Evolutionary conservation across 64 coral and sea anemone genomes (phyloP), one percentile per base, ranked within the genome.

Genomic region (Cladopsammia gracilis): DNA sequence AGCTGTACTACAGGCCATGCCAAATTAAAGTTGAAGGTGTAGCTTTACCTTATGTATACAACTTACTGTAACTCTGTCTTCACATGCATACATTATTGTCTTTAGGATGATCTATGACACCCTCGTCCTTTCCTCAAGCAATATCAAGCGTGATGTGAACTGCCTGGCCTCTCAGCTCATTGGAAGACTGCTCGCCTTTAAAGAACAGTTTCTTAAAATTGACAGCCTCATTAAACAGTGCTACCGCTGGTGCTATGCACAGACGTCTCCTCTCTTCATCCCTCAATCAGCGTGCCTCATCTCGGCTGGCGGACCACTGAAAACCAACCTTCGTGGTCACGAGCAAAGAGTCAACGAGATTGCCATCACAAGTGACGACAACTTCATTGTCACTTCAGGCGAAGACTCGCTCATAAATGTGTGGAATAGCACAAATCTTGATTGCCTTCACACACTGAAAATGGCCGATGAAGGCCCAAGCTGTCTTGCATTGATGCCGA

Each of bases 241-340:
- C 22, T 93, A 91, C n/a, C 81, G 82, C 42, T 97, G 95, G 92
- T 90, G 91, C 18, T 78, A 94, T 83, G 92, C 73, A 20, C 72
- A 83, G 54, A 15, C 26, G 8, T 71, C 75, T 49, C 92, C 95
- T 44, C 50, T 97, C 22, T 94, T 97, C 19, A 74, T 94, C 20
- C 93, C 92, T 25, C 76, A 84, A 60, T 90, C 87, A 26, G 59
- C 95, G 3, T 97, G 95, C 13, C 92, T 97, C 19, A 94, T 97
- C 68, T 94, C 95, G 25, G 87, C 95, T 48, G 95, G 87, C 16
- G 95, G 92, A 72, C 95, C 95, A 14, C 81, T 97, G 34, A 94
- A 85, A 34, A 97, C 95, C 24, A 97, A 97, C 71, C 88, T 97
- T 42, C 92, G 92, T 0, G 95, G 95, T 62, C 95, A 97, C 66